Conservation (phyloP, 1,140 invertebrate species). For the Tribolium madens region DNA sequence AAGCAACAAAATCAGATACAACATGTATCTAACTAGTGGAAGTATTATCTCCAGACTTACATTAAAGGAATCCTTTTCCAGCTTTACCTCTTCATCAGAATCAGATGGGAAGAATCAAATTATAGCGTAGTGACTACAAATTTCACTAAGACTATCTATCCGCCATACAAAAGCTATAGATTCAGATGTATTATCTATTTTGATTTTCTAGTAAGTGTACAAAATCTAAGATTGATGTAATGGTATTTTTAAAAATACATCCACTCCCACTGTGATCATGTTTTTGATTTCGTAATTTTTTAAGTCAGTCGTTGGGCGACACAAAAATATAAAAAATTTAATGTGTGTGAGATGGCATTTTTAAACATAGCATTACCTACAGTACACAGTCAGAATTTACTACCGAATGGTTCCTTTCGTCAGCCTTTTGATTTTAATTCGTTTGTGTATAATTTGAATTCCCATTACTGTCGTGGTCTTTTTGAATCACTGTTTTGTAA, state of each 20-base stretch:
- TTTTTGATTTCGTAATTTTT: no score
- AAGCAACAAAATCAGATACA: no score
- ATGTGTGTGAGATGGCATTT: background rate
- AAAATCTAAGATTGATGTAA: background rate
- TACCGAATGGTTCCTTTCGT: conserved; percentile 15
- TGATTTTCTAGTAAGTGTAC: no score
- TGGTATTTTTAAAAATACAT: conserved; percentile 16
- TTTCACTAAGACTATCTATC: background rate
- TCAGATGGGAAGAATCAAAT: conserved; percentile 16
- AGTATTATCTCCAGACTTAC: conserved; percentile 7
- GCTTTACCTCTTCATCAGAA: background rate
- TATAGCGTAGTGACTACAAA: no score
- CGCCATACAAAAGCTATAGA: conserved; percentile 5
- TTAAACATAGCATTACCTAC: conserved; percentile 30
- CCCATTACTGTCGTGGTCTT: conserved; percentile 5
- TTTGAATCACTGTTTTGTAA: background rate
- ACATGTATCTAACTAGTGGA: no score
- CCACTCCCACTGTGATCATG: no score
- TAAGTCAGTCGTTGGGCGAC: no score
- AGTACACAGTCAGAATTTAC: conserved; percentile 15
- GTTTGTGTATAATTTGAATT: conserved; percentile 31
- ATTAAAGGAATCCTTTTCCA: no score
- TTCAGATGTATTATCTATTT: background rate
- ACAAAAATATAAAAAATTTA: background rate
- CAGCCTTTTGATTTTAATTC: conserved; percentile 30